A percentile compares a stretch with the other conserved stretches of the same genome.
Conservation (phyloP, 2,113 vertebrate species). For the Lagopus leucura region DNA sequence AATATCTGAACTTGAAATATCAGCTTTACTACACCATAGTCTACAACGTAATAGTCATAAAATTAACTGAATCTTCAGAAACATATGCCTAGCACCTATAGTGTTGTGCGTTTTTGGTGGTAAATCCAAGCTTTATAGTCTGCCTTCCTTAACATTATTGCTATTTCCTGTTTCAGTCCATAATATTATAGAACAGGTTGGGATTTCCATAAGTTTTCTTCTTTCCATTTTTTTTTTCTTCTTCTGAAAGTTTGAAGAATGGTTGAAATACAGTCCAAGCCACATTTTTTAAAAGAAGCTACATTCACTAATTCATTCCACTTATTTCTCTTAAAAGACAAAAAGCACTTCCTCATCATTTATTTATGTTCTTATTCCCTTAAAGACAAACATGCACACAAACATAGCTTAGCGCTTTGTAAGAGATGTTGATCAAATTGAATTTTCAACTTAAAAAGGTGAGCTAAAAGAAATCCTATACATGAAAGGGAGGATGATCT, state of each 20-base stretch:
- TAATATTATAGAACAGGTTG: constrained; percentile 60
- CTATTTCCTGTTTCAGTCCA: constrained; percentile 75
- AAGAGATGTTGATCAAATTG: background rate
- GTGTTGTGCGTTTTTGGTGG: constrained; percentile 37
- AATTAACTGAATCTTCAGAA: constrained; percentile 57
- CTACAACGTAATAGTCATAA: background rate
- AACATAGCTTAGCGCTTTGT: background rate
- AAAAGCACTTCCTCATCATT: constrained; percentile 51
- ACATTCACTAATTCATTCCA: constrained; percentile 56
- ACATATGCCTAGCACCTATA: constrained; percentile 59
- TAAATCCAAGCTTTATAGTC: constrained; percentile 69
- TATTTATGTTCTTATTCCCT: constrained; percentile 34
- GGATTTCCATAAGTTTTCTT: constrained; percentile 20
- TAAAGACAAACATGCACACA: background rate
- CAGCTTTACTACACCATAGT: background rate
- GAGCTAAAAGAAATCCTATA: background rate
- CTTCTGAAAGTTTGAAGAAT: constrained; percentile 51
- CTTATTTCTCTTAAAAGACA: constrained; percentile 48
- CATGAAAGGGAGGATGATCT: background rate
- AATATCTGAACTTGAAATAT: background rate
- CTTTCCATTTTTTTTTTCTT: background rate
- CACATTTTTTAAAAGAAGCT: constrained; percentile 62
- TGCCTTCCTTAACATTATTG: constrained; percentile 69
- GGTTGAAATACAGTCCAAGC: constrained; percentile 62
- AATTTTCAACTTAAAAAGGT: background rate